These are phyloP conservation scores for Bos indicus DNA, from an alignment of 2,113 vertebrate species.

Conservation along the genomic window DNA sequence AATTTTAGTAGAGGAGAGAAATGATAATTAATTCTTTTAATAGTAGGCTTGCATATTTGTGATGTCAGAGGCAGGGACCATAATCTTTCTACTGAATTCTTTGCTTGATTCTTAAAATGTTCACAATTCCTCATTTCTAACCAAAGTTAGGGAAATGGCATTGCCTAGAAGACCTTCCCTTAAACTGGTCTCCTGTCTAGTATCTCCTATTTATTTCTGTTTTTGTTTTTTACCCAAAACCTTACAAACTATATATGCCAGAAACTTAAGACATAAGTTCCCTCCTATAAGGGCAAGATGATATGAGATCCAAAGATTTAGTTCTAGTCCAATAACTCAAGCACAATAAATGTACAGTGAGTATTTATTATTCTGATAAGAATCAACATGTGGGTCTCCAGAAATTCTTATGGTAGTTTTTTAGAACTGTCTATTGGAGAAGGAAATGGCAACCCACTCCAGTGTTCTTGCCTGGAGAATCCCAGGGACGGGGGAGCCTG, in stretches of 20 bases:
- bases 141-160: background rate
- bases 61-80: background rate
- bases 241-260: background rate
- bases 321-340: background rate
- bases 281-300: background rate
- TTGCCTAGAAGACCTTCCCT: background rate
- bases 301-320: background rate
- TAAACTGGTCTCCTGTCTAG: background rate
- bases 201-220: background rate
- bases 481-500: too few species aligned
- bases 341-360: background rate
- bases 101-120: background rate
- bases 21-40: background rate
- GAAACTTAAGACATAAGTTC: background rate
- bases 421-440: background rate
- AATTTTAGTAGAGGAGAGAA: background rate
- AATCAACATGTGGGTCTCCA: background rate
- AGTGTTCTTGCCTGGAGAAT: too few species aligned
- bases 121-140: background rate
- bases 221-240: background rate
- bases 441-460: too few species aligned
- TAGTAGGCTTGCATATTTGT: background rate
- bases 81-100: background rate
- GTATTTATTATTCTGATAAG: background rate
- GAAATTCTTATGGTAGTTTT: background rate